Percentiles rank a stretch among this genome's conserved stretches.
Conservation (phyloP, 2,888 invertebrate species). For the Brachyptera risi region DNA sequence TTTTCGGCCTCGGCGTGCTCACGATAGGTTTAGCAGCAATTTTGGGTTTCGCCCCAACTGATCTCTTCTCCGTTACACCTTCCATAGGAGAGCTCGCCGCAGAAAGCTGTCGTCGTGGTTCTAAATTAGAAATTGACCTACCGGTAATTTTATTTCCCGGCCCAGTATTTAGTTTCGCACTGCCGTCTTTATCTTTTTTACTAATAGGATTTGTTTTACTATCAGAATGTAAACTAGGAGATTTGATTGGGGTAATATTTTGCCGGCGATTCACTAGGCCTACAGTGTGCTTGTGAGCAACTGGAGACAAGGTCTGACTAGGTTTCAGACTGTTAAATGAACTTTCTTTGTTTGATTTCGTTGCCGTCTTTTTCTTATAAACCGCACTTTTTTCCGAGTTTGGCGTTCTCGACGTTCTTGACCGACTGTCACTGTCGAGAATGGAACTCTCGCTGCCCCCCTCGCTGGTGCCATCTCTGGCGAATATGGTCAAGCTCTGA, state of each 20-base stretch:
- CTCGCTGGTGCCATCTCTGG: slow-evolving; percentile 57
- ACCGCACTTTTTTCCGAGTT: slow-evolving; percentile 8
- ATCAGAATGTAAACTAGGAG: background rate
- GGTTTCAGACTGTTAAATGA: slow-evolving; percentile 37
- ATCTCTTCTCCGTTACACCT: background rate
- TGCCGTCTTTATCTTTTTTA: background rate
- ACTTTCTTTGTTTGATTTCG: slow-evolving; percentile 14
- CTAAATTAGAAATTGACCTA: background rate
- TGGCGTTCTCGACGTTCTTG: slow-evolving; percentile 36
- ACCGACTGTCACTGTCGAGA: slow-evolving; percentile 47
- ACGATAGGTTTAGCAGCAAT: background rate
- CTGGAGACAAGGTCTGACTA: slow-evolving; percentile 45
- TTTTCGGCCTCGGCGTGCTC: background rate
- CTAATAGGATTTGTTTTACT: background rate
- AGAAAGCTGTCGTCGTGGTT: background rate
- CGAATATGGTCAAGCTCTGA: slow-evolving; percentile 37
- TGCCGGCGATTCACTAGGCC: background rate
- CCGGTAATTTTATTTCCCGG: background rate
- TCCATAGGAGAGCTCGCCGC: background rate
- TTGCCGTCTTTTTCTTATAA: background rate
- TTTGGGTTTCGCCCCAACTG: background rate
- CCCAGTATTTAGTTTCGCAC: background rate
- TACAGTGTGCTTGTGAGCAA: slow-evolving; percentile 51
- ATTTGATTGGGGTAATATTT: background rate
- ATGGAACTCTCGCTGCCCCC: slow-evolving; percentile 76